Evolutionary conservation across 2,888 invertebrate species (phyloP), one percentile per base, ranked within the genome.

Genomic region (Rhamphomyia laevipes): DNA sequence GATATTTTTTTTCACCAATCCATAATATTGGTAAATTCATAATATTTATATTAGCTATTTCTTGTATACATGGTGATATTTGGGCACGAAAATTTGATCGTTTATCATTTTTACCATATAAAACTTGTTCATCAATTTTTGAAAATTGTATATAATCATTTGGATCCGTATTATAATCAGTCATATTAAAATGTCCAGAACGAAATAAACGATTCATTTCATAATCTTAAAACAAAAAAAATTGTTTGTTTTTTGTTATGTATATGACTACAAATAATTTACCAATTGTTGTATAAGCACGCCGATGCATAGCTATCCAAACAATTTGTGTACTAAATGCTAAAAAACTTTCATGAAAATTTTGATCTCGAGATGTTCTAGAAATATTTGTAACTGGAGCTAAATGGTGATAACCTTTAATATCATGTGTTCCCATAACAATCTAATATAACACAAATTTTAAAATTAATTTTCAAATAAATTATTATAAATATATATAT

Each of bases 181-280:
- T 53, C 44, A 61, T 48, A 41, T 61, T 59, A 50, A 68, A 69
- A 50, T 70, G 67, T 17, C 66, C 63, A 4, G 69, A 66, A 2
- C 70, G 61, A 54, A 69, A 67, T 2, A 69, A 56, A 6, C 69
- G 61, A 56, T 63, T 63, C 51, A 69, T 64, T 56, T 70, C 69
- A 56, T 56, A 51, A 40, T 67, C 64, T 50, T 44, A 15, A 49
- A 46, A 15, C 18, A 6, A 38, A 10, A 13, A 23, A 18, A 23
- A 27, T 33, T 44, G 13, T 2, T 40, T 18, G 16, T 18, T 12
- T 17, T 10, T n/a, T 23, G n/a, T 21, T 41, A 21, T 4, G 10
- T 2, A 9, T n/a, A 42, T 18, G 21, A 15, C 15, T 13, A 21
- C 2, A 41, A 41, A 21, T 12, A 18, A 13, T 12, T 15, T 10